Evolutionary conservation across 1,140 invertebrate species (phyloP).

Genomic region (Calliopsis andreniformis): DNA sequence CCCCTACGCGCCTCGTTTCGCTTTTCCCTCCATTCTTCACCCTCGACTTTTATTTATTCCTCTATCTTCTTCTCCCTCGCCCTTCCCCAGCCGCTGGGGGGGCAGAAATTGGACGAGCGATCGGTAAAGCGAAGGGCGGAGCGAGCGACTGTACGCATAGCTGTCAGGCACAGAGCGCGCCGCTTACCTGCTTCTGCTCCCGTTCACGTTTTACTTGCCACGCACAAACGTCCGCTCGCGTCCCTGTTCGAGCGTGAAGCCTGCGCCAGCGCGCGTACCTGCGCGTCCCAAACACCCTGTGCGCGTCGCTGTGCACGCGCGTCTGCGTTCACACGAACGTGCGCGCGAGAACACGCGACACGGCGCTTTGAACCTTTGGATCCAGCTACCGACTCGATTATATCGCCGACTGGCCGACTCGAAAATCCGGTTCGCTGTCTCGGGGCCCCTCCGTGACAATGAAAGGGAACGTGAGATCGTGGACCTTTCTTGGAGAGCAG

Average conservation of each 20-base stretch:
- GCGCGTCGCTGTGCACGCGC: neutral
- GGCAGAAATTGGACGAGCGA: slow-evolving; percentile 13
- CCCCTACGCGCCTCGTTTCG: neutral
- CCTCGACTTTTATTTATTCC: slow-evolving; percentile 34
- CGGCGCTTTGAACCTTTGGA: slow-evolving; percentile 33
- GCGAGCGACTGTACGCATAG: slow-evolving; percentile 9
- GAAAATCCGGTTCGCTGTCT: slow-evolving; percentile 40
- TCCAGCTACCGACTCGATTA: slow-evolving; percentile 32
- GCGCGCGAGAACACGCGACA: neutral
- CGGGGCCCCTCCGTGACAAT: neutral
- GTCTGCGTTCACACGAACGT: neutral
- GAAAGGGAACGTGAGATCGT: slow-evolving; percentile 19
- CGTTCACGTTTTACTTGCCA: slow-evolving; percentile 51
- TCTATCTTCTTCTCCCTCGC: neutral
- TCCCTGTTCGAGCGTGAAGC: slow-evolving; percentile 37
- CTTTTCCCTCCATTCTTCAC: slow-evolving; percentile 12
- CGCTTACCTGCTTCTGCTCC: slow-evolving; percentile 23
- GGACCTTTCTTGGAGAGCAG: neutral
- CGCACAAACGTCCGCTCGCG: slow-evolving; percentile 32
- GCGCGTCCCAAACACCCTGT: neutral
- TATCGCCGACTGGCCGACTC: slow-evolving; percentile 39
- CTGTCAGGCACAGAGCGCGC: slow-evolving; percentile 34
- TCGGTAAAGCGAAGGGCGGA: neutral
- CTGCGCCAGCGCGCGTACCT: neutral
- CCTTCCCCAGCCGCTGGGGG: neutral